Evolutionary conservation across 2,797 vertebrate genomes (phyloP).

Genomic region (Eleutherodactylus coqui): DNA sequence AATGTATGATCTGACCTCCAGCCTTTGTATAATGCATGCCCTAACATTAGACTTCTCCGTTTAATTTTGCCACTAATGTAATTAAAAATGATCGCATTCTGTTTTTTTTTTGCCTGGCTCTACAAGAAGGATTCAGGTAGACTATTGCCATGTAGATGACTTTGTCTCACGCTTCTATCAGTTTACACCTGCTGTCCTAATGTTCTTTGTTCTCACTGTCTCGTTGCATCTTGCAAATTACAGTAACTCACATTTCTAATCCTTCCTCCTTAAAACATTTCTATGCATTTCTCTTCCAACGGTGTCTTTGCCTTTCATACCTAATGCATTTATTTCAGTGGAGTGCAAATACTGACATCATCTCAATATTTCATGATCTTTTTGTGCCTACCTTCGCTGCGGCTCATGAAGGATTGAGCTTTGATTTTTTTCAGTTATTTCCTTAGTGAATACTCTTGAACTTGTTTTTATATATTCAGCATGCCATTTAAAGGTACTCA

Average conservation of each 20-base stretch:
- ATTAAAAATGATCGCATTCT: not conserved
- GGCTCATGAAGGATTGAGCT: not conserved
- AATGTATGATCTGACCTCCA: not conserved
- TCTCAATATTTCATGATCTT: conserved; percentile 15
- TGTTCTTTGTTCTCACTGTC: not conserved
- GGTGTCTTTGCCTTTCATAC: not conserved
- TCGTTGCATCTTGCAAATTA: conserved; percentile 9
- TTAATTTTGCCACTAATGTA: not conserved
- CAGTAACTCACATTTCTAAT: conserved; percentile 24
- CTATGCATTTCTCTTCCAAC: not conserved
- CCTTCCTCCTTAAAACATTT: not conserved
- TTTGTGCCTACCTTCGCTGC: not conserved
- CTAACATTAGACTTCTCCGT: not conserved
- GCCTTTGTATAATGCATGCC: not conserved
- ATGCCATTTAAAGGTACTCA: conserved; percentile 15
- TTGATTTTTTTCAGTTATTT: not conserved
- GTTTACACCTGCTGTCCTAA: conserved; percentile 7
- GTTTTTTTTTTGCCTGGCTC: not conserved
- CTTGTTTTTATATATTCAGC: not conserved
- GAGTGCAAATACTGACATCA: not conserved
- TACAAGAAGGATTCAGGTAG: not conserved
- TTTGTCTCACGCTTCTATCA: not conserved
- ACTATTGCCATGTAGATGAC: not conserved
- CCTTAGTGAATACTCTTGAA: not conserved
- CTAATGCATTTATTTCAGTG: conserved; percentile 1